Evolutionary conservation across 2,113 vertebrate species (phyloP), one percentile per base, ranked within the genome.

Genomic region (Callithrix jacchus): DNA sequence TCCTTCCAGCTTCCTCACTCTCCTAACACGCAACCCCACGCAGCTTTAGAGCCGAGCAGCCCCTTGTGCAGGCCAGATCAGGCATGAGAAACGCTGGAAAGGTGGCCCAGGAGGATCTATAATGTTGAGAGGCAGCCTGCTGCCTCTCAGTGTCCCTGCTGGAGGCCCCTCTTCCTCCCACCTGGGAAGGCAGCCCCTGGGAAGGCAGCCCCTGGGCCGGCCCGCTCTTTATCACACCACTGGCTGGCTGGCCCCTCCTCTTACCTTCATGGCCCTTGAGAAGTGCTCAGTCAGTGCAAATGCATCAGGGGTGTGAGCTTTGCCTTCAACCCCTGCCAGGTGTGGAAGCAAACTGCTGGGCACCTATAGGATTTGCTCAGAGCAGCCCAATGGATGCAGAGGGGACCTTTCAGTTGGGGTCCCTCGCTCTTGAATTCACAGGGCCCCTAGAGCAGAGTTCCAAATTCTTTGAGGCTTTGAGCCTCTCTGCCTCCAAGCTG

Each of bases 1-100:
- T 73, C 49, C 79, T 64, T 86, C 76, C 35, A 5, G 54, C 66
- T 40, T 56, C 56, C 56, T 12, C 1, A 1, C 3, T 27, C 61
- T 81, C 11, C 0, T n/a, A 42, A 35, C 37, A 25, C 32, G 2
- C 3, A 0, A 30, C 18, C 52, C 61, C 4, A 27, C 5, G 30
- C 20, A 20, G 71, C 40, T 52, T 47, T 70, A 47, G 83, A 23
- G 14, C 56, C 10, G 10, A 32, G 25, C 61, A 64, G 27, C 25
- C 58, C 76, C 20, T 27, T 0, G 1, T 42, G 56, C 42, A n/a
- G 52, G 1, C 12, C 8, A 5, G 45, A 37, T n/a, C 0, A 23
- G 40, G 13, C 21, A 6, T 3, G 54, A 37, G 52, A 81, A 86
- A 17, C 0, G 0, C 20, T 42, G 3, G 21, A 21, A 54, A 37